A percentile compares a stretch with the other conserved stretches of the same genome.
Evolutionary conservation across 2,888 invertebrate genomes (phyloP).

Genomic region (Euspilapteryx auroguttella): DNA sequence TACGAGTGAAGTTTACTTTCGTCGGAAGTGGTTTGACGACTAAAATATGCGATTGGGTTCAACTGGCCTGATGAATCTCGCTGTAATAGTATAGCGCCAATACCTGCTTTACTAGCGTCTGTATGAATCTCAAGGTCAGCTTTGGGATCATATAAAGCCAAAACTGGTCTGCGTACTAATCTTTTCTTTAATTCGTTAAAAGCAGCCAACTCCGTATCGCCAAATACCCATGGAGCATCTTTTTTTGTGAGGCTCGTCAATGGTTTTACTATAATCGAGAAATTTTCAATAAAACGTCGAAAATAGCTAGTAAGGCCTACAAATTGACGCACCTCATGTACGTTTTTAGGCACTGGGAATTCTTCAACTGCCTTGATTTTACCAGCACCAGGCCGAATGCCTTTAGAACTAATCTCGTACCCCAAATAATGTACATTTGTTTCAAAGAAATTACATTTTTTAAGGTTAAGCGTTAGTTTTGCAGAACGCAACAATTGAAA

Average conservation of each 20-base stretch:
- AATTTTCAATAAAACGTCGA: constrained; percentile 12
- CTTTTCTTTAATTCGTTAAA: not conserved
- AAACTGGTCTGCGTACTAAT: constrained; percentile 6
- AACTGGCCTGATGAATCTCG: constrained; percentile 8
- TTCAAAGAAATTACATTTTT: constrained; percentile 10
- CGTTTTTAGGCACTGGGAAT: constrained; percentile 11
- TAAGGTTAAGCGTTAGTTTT: constrained; percentile 9
- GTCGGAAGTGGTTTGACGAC: constrained; percentile 12
- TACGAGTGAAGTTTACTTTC: constrained; percentile 18
- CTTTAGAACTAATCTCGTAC: constrained; percentile 9
- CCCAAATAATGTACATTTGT: constrained; percentile 11
- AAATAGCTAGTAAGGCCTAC: constrained; percentile 13
- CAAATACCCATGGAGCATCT: constrained; percentile 9
- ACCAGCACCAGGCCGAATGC: constrained; percentile 6
- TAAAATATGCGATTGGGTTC: constrained; percentile 16
- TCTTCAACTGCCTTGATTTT: not conserved
- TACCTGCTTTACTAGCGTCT: constrained; percentile 9
- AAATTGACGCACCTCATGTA: constrained; percentile 13
- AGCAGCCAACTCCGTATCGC: constrained; percentile 3
- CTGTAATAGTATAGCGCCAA: constrained; percentile 4
- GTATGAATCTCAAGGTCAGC: constrained; percentile 15
- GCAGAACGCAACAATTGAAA: constrained; percentile 6
- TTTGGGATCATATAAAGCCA: constrained; percentile 8
- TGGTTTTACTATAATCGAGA: constrained; percentile 10
- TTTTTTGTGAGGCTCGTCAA: constrained; percentile 10